These are phyloP conservation scores for Caenorhabditis sp. DNA, from an alignment of 2,888 invertebrate species.

Conservation along the genomic window DNA sequence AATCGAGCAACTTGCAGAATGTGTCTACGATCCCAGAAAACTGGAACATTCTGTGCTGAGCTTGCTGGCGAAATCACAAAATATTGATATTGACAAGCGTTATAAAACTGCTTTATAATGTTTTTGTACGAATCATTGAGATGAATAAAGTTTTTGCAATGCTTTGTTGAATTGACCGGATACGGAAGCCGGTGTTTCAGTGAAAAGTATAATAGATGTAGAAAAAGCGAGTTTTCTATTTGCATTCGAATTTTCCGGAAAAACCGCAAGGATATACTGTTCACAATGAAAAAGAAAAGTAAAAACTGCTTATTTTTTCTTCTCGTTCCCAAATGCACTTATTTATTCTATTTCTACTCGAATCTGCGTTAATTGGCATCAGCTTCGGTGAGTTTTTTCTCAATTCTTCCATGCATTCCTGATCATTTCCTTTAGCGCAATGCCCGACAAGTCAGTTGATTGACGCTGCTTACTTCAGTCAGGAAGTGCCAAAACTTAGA, in stretches of 20 bases:
- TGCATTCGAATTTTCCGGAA: no score
- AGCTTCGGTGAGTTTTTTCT: no score
- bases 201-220: no score
- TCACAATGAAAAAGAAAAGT: no score
- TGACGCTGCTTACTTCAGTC: slow-evolving; percentile 52
- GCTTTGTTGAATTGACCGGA: no score
- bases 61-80: slow-evolving; percentile 56
- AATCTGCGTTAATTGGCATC: no score
- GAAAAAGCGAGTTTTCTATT: no score
- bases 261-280: no score
- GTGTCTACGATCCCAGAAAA: slow-evolving; percentile 61
- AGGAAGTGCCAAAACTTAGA: slow-evolving; percentile 45
- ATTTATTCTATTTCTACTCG: no score
- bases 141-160: not conserved
- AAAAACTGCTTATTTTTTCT: no score
- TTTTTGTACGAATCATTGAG: not conserved
- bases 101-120: slow-evolving; percentile 32
- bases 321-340: no score
- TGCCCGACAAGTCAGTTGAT: slow-evolving; percentile 55
- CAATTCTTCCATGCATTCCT: not conserved
- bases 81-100: slow-evolving; percentile 55
- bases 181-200: no score
- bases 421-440: slow-evolving; percentile 10
- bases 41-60: slow-evolving; percentile 59
- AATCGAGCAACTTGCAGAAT: slow-evolving; percentile 58